phyloP scores from a whole-genome alignment of 1,140 invertebrate genomes.

The Zaprionus gabonicus region DNA sequence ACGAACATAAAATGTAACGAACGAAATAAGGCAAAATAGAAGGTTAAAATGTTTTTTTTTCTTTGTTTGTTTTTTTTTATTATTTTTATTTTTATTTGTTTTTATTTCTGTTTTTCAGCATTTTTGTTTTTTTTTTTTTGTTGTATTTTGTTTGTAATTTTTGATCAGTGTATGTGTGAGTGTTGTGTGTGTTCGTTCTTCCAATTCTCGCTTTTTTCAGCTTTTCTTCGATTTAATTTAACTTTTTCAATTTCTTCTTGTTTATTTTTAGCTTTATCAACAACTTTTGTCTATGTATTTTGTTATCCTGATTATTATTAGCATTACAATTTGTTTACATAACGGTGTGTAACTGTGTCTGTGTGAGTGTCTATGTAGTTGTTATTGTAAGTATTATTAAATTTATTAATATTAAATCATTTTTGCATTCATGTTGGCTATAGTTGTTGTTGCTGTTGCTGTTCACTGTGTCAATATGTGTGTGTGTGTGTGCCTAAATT shows the following conservation, averaged over 20 bases:
- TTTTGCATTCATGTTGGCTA: conserved; percentile 17
- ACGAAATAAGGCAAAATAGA: conserved; percentile 37
- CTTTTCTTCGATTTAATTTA: neutral
- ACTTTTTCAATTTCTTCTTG: conserved; percentile 10
- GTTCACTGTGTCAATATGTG: conserved; percentile 10
- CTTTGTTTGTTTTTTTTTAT: conserved; percentile 25
- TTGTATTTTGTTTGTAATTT: conserved; percentile 45
- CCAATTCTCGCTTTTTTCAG: neutral
- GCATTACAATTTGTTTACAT: conserved; percentile 59
- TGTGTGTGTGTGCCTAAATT: conserved; percentile 53
- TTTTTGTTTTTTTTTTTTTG: conserved; percentile 26
- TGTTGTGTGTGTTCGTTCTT: conserved; percentile 1
- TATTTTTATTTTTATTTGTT: conserved; percentile 35
- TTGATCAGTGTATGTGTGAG: conserved; percentile 39
- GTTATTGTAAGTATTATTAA: conserved; percentile 26
- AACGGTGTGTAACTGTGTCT: conserved; percentile 38
- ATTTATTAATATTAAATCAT: conserved; percentile 24
- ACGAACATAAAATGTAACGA: conserved; percentile 36
- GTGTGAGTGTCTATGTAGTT: conserved; percentile 45
- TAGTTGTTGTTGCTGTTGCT: conserved; percentile 20
- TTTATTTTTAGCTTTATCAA: conserved; percentile 58
- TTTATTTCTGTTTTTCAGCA: conserved; percentile 45
- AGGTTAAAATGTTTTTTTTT: conserved; percentile 43
- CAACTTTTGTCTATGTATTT: conserved; percentile 59
- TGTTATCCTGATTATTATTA: conserved; percentile 64